A percentile compares a stretch with the other conserved stretches of the same genome.
phyloP scores from a whole-genome alignment of 2,888 invertebrate species.

The Lithosia quadra region DNA sequence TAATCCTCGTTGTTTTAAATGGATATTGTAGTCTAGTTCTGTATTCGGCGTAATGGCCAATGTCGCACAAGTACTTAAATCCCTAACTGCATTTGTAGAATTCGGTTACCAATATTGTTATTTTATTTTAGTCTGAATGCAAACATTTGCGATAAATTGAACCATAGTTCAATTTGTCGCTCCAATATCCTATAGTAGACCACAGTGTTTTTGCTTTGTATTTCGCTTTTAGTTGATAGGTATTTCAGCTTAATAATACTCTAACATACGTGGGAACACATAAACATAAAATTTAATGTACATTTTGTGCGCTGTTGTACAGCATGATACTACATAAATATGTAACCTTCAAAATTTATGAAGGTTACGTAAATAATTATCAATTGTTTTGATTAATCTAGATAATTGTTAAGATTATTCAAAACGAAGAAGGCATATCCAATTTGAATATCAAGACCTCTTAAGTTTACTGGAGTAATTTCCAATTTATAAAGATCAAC shows the following conservation, averaged over 20 bases:
- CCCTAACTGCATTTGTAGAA: background rate
- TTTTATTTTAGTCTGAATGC: background rate
- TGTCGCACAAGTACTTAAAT: background rate
- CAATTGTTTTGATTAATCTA: too few species aligned
- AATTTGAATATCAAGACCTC: too few species aligned
- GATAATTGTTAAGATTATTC: too few species aligned
- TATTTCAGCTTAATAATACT: too few species aligned
- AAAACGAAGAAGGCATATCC: too few species aligned
- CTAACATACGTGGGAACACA: too few species aligned
- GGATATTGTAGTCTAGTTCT: background rate
- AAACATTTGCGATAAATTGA: too few species aligned
- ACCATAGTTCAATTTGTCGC: background rate
- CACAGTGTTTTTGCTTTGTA: background rate
- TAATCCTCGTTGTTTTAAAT: background rate
- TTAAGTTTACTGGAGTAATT: too few species aligned
- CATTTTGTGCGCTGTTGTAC: too few species aligned
- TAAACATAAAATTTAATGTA: too few species aligned
- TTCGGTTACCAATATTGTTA: conserved; percentile 2
- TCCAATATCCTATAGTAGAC: background rate
- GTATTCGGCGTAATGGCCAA: background rate
- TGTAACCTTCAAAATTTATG: background rate
- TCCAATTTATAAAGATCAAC: too few species aligned
- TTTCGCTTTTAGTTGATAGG: background rate
- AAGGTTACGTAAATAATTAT: background rate
- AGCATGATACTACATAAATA: too few species aligned